These are phyloP conservation scores for Phylloscopus collybita DNA, from an alignment of 2,797 vertebrate species.

Conservation along the genomic window DNA sequence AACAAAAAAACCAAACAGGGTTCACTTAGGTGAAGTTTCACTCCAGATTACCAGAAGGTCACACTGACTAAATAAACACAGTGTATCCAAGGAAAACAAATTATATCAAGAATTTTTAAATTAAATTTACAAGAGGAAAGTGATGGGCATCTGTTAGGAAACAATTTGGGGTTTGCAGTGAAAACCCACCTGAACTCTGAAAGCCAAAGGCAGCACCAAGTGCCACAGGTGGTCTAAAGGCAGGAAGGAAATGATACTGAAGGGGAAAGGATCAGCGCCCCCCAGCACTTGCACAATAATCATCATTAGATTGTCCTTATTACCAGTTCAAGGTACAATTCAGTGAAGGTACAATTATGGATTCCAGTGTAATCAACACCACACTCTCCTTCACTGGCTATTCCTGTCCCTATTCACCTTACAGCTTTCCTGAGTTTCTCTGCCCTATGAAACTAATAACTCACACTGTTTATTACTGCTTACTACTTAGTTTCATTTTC, in stretches of 20 bases:
- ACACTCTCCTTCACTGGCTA: neutral
- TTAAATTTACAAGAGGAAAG: neutral
- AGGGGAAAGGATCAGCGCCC: neutral
- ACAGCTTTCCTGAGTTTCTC: neutral
- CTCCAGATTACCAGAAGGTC: neutral
- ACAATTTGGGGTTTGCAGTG: neutral
- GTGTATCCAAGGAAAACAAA: neutral
- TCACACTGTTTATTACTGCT: neutral
- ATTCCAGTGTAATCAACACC: fast-evolving
- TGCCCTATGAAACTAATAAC: neutral
- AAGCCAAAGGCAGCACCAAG: neutral
- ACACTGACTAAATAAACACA: neutral
- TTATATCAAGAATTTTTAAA: neutral
- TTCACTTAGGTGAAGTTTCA: neutral
- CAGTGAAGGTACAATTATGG: neutral
- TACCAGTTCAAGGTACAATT: neutral
- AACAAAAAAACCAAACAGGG: no score
- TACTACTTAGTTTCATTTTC: neutral
- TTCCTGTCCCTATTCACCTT: neutral
- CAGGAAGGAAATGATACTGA: neutral
- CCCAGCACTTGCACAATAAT: neutral
- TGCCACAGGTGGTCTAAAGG: neutral
- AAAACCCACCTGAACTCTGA: neutral
- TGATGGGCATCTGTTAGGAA: neutral
- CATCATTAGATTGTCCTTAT: neutral